Evolutionary conservation across 1,140 invertebrate genomes (phyloP), one percentile per base, ranked within the genome.

Genomic region (Drosophila pallidifrons): DNA sequence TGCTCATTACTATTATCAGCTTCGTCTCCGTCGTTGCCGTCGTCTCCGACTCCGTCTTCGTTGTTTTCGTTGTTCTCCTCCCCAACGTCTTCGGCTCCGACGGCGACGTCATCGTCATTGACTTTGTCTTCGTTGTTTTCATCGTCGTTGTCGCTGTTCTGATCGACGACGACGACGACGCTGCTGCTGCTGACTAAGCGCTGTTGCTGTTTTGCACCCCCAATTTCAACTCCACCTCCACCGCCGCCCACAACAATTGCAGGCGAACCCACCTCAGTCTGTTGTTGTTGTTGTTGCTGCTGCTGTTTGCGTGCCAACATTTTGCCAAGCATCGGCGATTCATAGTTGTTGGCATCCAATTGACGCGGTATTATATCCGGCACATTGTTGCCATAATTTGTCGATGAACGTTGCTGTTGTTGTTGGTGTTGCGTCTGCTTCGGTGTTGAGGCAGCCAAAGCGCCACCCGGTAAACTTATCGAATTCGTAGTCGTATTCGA

Each of bases 361-460:
- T 80, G 85, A 2, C 81, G 60, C 3, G 85, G 85, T 46, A 85
- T 90, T 0, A 89, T 71, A 13, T 90, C 86, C 38, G 82, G 81
- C 15, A 57, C 63, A 76, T 73, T 61, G 38, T 77, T 70, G 15
- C n/a, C 52, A 54, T 35, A 28, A 25, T 25, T 25, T 7, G 32
- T 10, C 16, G 30, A 2, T 16, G 32, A 10, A 38, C 35, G 35
- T 38, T 25, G 20, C 5, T 8, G 35, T 10, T 38, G 35, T 10
- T 38, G 35, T 38, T 38, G 35, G 7, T 38, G 35, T 32, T 32
- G 35, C 28, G 55, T 75, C 8, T 71, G 79, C 38, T 81, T 79
- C 5, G 81, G 85, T 5, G 86, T 90, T 1, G 85, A 90, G 6
- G 86, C 77, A 5, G 81, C 75, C 32, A 90, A 61, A 5, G 59